Evolutionary conservation across 2,797 vertebrate genomes (phyloP).

Genomic region (Propithecus perrieri): DNA sequence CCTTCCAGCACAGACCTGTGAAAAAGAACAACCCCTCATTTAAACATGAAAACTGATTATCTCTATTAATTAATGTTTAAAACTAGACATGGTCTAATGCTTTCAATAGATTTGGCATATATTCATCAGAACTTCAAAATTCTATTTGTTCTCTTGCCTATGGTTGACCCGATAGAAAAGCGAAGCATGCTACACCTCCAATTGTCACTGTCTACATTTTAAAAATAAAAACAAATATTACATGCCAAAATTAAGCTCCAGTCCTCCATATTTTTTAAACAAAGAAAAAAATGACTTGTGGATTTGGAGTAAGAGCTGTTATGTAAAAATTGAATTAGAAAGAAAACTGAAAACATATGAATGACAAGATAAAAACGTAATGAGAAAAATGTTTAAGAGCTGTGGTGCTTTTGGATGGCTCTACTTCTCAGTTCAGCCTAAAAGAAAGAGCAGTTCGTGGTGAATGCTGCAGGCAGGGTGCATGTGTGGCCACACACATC

Average conservation of each 20-base stretch:
- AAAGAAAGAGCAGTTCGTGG: not conserved
- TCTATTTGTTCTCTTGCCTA: not conserved
- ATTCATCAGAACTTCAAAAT: slow-evolving; percentile 17
- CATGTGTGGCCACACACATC: not conserved
- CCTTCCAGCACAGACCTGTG: not conserved
- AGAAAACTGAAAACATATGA: slow-evolving; percentile 51
- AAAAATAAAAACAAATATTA: not conserved
- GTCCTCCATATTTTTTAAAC: not conserved
- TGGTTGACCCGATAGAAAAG: not conserved
- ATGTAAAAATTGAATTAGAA: slow-evolving; percentile 23
- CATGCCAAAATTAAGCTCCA: not conserved
- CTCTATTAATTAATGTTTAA: slow-evolving; percentile 44
- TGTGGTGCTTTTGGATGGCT: not conserved
- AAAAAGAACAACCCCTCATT: not conserved
- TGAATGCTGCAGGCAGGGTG: not conserved
- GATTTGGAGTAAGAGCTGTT: not conserved
- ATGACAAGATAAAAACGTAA: slow-evolving; percentile 57
- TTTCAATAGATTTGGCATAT: slow-evolving; percentile 24
- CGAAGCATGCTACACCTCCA: not conserved
- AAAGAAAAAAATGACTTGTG: not conserved
- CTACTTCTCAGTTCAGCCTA: not conserved
- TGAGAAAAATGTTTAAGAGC: not conserved
- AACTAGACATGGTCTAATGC: not conserved
- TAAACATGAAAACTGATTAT: slow-evolving; percentile 7
- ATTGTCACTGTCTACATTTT: not conserved